phyloP scores from a whole-genome alignment of 2,888 invertebrate species.

The Volucella bombylans region DNA sequence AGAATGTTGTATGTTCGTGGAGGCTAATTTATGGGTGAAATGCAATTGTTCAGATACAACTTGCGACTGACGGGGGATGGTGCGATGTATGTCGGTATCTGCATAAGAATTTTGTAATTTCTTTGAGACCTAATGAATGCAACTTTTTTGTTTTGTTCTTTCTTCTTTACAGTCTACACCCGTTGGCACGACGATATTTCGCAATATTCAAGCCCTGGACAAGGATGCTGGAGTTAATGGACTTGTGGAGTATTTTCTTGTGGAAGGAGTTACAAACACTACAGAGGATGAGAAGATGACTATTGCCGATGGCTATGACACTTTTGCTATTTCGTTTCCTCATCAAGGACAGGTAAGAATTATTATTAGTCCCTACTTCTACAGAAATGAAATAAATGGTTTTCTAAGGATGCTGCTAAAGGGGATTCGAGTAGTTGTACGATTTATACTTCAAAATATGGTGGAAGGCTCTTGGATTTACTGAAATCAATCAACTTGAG shows the following conservation, averaged over 20 bases:
- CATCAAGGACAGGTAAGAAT: slow-evolving; percentile 89
- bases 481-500: too few species aligned
- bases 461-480: background rate
- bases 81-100: background rate
- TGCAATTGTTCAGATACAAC: slow-evolving; percentile 49
- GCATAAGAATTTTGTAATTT: slow-evolving; percentile 62
- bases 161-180: slow-evolving; percentile 88
- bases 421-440: background rate
- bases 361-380: background rate
- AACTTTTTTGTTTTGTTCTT: slow-evolving; percentile 60
- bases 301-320: slow-evolving; percentile 90
- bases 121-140: slow-evolving; percentile 62
- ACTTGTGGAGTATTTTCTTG: slow-evolving; percentile 92
- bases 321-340: slow-evolving; percentile 92
- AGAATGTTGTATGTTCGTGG: background rate
- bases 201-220: slow-evolving; percentile 90
- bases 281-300: slow-evolving; percentile 85
- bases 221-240: slow-evolving; percentile 94
- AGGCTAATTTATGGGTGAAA: slow-evolving; percentile 69
- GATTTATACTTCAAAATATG: slow-evolving; percentile 36
- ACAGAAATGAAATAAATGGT: slow-evolving; percentile 28
- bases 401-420: background rate
- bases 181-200: slow-evolving; percentile 92
- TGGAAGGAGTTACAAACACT: slow-evolving; percentile 84
- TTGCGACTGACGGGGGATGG: background rate